Evolutionary conservation across 1,140 invertebrate species (phyloP), one percentile per base, ranked within the genome.

Genomic region (Andrena cerasifolii): DNA sequence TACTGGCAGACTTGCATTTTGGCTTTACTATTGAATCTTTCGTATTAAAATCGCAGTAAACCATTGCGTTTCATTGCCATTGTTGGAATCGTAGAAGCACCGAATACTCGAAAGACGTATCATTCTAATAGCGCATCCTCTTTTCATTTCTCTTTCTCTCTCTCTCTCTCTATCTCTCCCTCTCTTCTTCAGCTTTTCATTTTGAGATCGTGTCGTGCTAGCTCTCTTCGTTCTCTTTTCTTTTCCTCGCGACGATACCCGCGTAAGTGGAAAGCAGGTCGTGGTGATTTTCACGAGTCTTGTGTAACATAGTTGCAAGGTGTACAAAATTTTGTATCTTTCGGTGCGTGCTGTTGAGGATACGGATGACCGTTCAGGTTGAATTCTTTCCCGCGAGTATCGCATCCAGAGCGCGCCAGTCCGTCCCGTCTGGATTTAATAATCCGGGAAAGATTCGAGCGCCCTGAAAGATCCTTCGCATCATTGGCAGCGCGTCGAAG

Each of bases 1-100:
- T 71, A 73, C 75, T 83, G 80, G 45, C 51, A 74, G 65, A 74
- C 45, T 63, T 83, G 82, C 80, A 83, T 83, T 83, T 79, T 79
- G 75, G 79, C 79, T 83, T 82, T 26, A n/a, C 45, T 54, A 36
- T 54, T 75, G 8, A 77, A 77, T 36, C 43, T 43, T 77, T 66
- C 53, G 54, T 67, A 63, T 45, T 67, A 49, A 67, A 72, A 28
- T 76, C 73, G 54, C 66, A 83, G 62, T 67, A 81, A 67, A 54
- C 47, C 10, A 63, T 63, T 82, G 54, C 71, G 65, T 82, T 66
- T 78, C n/a, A 26, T 76, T 73, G 68, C 77, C 63, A 70, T 40
- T 77, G 45, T 56, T 71, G 72, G 33, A 54, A 62, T 36, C 18
- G 71, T 82, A 82, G 80, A 74, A 76, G 49, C 67, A 75, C 65